phyloP scores from a whole-genome alignment of 2,797 vertebrate species.

The Peromyscus melanophrys region DNA sequence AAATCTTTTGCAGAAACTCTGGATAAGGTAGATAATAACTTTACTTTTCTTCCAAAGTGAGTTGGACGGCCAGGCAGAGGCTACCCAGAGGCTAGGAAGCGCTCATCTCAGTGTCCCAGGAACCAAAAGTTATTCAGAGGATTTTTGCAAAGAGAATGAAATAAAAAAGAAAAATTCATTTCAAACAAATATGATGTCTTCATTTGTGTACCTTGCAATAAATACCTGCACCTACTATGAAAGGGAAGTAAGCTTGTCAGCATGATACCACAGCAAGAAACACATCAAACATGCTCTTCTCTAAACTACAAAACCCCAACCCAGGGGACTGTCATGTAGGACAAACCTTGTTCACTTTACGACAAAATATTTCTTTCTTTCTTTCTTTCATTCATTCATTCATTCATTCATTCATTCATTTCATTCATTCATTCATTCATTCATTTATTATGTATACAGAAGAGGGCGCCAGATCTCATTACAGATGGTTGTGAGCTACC shows the following conservation, averaged over 20 bases:
- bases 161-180: neutral
- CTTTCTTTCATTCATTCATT: too few species aligned
- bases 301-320: constrained; percentile 33
- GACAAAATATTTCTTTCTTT: neutral
- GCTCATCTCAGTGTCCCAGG: neutral
- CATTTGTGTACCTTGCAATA: constrained; percentile 29
- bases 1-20: neutral
- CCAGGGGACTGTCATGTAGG: neutral
- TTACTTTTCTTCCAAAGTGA: neutral
- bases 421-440: too few species aligned
- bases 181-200: neutral
- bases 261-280: neutral
- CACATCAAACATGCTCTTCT: neutral
- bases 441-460: too few species aligned
- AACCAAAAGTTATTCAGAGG: neutral
- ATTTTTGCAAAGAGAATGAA: neutral
- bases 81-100: neutral
- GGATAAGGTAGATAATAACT: neutral
- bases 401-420: too few species aligned
- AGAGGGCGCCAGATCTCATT: too few species aligned
- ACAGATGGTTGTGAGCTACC: too few species aligned
- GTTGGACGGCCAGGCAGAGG: neutral
- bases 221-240: neutral
- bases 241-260: neutral
- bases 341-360: neutral